A percentile compares a stretch with the other conserved stretches of the same genome.
Conservation (phyloP, 2,888 invertebrate species). For the Troides aeacus region DNA sequence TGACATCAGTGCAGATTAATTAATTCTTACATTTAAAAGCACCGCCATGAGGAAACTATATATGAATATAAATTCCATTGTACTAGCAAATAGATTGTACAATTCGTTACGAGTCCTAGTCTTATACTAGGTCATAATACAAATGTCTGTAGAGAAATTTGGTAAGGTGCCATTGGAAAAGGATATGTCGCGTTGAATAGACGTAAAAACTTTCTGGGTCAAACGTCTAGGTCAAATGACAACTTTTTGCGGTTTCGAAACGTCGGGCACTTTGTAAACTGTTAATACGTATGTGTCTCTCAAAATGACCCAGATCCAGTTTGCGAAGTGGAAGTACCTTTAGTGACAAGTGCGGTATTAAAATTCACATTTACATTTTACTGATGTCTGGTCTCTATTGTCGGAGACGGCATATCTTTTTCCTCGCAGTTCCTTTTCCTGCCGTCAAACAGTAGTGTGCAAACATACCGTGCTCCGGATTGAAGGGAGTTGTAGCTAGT, state of each 20-base stretch:
- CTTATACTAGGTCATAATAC: not conserved
- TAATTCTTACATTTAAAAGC: too few relatives aligned
- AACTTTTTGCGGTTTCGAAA: constrained; percentile 23
- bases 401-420: too few relatives aligned
- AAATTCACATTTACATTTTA: not conserved
- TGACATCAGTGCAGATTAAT: too few relatives aligned
- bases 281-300: constrained; percentile 9
- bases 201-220: constrained; percentile 23
- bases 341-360: not conserved
- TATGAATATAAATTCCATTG: too few relatives aligned
- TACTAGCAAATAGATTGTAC: too few relatives aligned
- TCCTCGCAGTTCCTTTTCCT: too few relatives aligned
- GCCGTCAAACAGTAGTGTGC: too few relatives aligned
- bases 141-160: constrained; percentile 2
- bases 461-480: too few relatives aligned
- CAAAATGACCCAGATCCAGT: constrained; percentile 19
- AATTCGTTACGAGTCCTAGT: not conserved
- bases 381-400: too few relatives aligned
- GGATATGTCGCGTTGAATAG: constrained; percentile 23
- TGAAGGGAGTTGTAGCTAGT: too few relatives aligned
- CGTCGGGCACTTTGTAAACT: constrained; percentile 8
- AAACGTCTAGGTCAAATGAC: constrained; percentile 25
- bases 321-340: not conserved
- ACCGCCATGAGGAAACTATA: too few relatives aligned
- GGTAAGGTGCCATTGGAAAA: constrained; percentile 7